These are phyloP conservation scores for Amblyornis subalaris DNA, from an alignment of 2,113 vertebrate species.

Conservation along the genomic window DNA sequence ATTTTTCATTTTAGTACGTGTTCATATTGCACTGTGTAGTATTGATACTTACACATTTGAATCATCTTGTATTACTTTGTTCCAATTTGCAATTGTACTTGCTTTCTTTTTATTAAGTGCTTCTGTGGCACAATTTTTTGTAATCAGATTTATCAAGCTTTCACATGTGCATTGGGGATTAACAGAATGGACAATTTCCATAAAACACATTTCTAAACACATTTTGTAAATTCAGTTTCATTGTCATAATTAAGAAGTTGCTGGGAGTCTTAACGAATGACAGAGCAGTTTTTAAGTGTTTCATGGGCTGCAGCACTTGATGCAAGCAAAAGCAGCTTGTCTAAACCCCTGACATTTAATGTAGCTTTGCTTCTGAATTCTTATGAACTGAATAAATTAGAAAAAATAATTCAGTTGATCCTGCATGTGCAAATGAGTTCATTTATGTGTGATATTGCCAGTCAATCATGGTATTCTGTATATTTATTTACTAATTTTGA, in stretches of 20 bases:
- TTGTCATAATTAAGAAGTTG: slow-evolving; percentile 37
- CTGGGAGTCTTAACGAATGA: slow-evolving; percentile 7
- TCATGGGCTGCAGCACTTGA: neutral
- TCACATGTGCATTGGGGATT: neutral
- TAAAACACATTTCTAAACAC: neutral
- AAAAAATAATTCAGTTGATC: neutral
- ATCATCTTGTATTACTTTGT: neutral
- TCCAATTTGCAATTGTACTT: neutral
- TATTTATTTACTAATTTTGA: neutral
- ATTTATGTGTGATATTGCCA: neutral
- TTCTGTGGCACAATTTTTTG: neutral
- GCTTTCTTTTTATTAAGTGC: neutral
- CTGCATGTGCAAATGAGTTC: neutral
- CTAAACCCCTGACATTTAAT: slow-evolving; percentile 14
- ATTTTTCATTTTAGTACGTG: neutral
- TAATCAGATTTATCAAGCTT: neutral
- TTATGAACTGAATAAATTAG: neutral
- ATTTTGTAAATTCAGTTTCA: neutral
- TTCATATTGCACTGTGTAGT: neutral
- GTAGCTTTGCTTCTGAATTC: slow-evolving; percentile 6
- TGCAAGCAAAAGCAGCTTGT: slow-evolving; percentile 8
- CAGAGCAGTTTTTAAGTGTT: slow-evolving; percentile 39
- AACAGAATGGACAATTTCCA: neutral
- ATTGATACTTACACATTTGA: neutral
- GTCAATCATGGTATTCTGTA: rapidly evolving